phyloP scores from a whole-genome alignment of 2,797 vertebrate genomes.

The Coranthus polyacanthus region DNA sequence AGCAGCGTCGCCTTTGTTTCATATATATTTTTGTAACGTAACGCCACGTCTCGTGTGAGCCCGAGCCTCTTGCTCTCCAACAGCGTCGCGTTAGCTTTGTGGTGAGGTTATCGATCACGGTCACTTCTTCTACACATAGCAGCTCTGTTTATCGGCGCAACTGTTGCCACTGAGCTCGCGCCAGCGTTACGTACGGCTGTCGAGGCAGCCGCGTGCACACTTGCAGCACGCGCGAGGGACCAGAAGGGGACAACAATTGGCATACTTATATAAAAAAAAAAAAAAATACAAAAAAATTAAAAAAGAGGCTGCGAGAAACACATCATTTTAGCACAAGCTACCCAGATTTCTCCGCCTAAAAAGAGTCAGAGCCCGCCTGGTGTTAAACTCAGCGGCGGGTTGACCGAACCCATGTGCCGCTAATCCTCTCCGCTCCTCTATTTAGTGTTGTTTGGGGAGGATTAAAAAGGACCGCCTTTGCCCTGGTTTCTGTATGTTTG shows the following conservation, averaged over 20 bases:
- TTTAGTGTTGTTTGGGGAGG: neutral
- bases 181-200: neutral
- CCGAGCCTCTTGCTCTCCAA: too few relatives aligned
- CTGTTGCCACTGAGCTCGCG: conserved; percentile 37
- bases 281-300: too few relatives aligned
- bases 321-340: neutral
- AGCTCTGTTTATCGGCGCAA: conserved; percentile 14
- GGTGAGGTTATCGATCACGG: too few relatives aligned
- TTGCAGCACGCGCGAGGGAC: neutral
- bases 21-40: too few relatives aligned
- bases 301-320: neutral
- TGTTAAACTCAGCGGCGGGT: neutral
- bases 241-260: neutral
- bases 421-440: neutral
- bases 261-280: too few relatives aligned
- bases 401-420: neutral
- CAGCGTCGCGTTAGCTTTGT: too few relatives aligned
- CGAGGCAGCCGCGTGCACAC: conserved; percentile 2
- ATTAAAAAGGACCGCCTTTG: conserved; percentile 2
- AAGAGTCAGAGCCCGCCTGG: neutral
- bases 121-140: neutral
- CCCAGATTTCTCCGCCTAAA: neutral
- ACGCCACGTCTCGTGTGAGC: too few relatives aligned
- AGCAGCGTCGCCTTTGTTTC: too few relatives aligned
- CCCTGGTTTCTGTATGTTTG: neutral